Evolutionary conservation across 2,113 vertebrate genomes (phyloP), one percentile per base, ranked within the genome.

Genomic region (Scomber colias): DNA sequence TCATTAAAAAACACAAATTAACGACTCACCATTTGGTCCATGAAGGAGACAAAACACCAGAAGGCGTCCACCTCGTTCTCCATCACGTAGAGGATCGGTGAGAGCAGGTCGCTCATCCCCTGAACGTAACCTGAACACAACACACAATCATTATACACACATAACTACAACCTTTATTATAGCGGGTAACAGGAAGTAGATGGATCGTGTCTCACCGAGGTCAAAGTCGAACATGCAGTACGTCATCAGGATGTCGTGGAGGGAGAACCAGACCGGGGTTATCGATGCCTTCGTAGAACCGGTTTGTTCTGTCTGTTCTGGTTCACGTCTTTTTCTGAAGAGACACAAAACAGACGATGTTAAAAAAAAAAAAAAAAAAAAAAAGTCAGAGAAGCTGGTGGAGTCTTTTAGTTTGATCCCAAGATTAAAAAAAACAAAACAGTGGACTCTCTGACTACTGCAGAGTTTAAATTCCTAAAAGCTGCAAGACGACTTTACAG

Each of bases 181-280:
- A 27, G 3, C 24, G 3, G 24, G 24, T 27, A 27, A 2, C 3
- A 5, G 3, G 5, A 16, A n/a, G 4, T 21, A 9, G 17, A n/a
- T 27, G 1, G 49, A 40, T 11, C 13, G 19, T 1, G 44, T 31
- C 97, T 97, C 95, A 97, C 97, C 97, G 75, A 99, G 94, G 89
- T 99, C 98, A 53, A 99, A 99, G 93, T 99, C 97, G 75, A 96
- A 98, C 98, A 99, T 99, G 95, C 98, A 98, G 87, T 98, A 99
- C 6, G 98, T 99, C 98, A 99, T 99, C 89, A 99, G 95, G 95
- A 99, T 98, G 93, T 99, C 98, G 31, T 99, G 97, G 69, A 99
- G 97, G n/a, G 68, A 99, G 94, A 31, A 97, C 97, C 89, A 99
- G 87, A 66, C 97, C 97, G 4, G 98, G 97, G 92, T 99, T 99